Evolutionary conservation across 2,888 invertebrate species (phyloP), one percentile per base, ranked within the genome.

Genomic region (Synergus japonicus): DNA sequence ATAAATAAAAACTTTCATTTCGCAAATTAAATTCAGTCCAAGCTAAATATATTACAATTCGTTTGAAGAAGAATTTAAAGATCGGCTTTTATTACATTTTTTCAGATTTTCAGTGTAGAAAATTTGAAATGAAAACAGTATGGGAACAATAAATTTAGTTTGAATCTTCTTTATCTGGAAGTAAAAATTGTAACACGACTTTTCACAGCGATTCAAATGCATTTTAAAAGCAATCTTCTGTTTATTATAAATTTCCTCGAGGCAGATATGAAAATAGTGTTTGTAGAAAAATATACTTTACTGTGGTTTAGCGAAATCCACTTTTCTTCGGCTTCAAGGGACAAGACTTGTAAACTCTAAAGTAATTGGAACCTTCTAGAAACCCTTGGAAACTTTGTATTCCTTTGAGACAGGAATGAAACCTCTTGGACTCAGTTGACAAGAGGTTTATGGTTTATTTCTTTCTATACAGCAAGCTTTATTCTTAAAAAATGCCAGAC

Each of bases 311-410:
- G 29, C n/a, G n/a, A 54, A 69, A 73, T 73, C 73, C n/a, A 73
- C 73, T 54, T 54, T 73, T 15, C n/a, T 54, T 41, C 4, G 2
- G n/a, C 9, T 73, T 54, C 15, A 49, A 54, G 29, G 37, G n/a
- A 58, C n/a, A 37, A 73, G 29, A n/a, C 54, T 73, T 73, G 49
- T 73, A 73, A 73, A 49, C 54, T 73, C 29, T 37, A 73, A 73
- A 54, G 37, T 58, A 41, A 73, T 73, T 69, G 69, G 13, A 69
- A 69, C 69, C n/a, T 37, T 54, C 54, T 54, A 5, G 73, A 54
- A 4, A 41, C 10, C 54, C 54, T 49, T 49, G 15, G n/a, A 37
- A 73, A 73, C 15, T 73, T 15, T 18, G 2, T 54, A 9, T n/a
- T 73, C n/a, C 54, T 73, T 58, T 73, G 73, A 73, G 54, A 54